Evolutionary conservation across 1,140 invertebrate species (phyloP).

Genomic region (Cherax destructor): DNA sequence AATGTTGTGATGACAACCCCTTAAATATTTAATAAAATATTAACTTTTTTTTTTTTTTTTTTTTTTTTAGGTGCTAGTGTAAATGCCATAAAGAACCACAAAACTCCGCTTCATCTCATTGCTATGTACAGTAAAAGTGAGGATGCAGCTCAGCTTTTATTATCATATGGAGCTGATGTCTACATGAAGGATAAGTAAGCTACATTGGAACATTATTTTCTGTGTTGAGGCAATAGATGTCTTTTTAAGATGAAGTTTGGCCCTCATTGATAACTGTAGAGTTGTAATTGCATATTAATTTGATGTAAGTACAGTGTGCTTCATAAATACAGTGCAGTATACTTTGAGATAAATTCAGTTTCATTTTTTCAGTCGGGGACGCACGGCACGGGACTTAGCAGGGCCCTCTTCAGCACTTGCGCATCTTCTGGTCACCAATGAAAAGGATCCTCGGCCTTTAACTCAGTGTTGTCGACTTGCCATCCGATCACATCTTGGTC

Average conservation of each 20-base stretch:
- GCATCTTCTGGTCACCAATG: conserved; percentile 4
- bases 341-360: neutral
- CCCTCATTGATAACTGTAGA: too few relatives aligned
- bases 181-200: conserved; percentile 43
- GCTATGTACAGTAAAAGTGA: conserved; percentile 46
- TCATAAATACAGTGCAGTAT: neutral
- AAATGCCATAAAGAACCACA: conserved; percentile 55
- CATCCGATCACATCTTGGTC: conserved; percentile 37
- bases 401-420: neutral
- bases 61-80: conserved; percentile 34
- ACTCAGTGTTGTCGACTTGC: conserved; percentile 34
- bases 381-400: conserved; percentile 28
- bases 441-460: conserved; percentile 26
- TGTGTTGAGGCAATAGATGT: too few relatives aligned
- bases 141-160: conserved; percentile 29
- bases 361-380: conserved; percentile 1
- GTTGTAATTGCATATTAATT: too few relatives aligned
- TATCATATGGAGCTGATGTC: conserved; percentile 46
- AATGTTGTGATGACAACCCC: too few relatives aligned
- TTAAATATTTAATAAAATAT: too few relatives aligned
- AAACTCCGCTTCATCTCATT: conserved; percentile 47
- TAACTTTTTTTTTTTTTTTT: neutral
- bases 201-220: too few relatives aligned
- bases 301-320: too few relatives aligned
- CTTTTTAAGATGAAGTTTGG: too few relatives aligned